Base-by-base conservation (phyloP, 2,888 invertebrate genomes). In the Eupithecia pulchellata region DNA sequence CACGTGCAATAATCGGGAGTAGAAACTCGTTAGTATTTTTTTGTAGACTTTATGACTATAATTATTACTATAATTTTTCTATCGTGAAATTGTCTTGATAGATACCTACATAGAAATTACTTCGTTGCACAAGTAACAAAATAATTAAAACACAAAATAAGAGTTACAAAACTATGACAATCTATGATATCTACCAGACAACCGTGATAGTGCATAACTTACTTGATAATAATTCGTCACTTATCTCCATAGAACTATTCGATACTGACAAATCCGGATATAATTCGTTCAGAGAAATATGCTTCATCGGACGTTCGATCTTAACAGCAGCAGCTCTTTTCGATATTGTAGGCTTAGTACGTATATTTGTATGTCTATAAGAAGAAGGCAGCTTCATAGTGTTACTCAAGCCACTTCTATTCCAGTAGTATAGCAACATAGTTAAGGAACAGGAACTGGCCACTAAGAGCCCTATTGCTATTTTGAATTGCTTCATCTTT, bases 401-500 rank as follows among this genome's bases (percentile, higher is more conserved):
- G 52, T 36, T 52, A 64, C 68, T n/a, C 11, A 75, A 66, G 20
- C 30, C 75, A n/a, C 79, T 73, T 47, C 79, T 82, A 61, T 85
- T 84, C 76, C 86, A 82, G 71, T 86, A 88, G 68, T 84, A 87
- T 13, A 86, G 72, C 17, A 86, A 66, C 11, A 87, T 72, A 30
- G 84, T 82, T n/a, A 84, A 71, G 42, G 87, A 82, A 72, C 82
- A 82, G 1, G 82, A 82, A 34, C 78, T 75, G 34, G 66, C 66
- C 25, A 76, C 79, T 61, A 85, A 68, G 58, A 83, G 42, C 47
- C 78, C 74, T 4, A 86, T 72, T 32, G 81, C 73, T 73, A 86
- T 74, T 78, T 85, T 88, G 32, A 86, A 72, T 66, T 86, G 88
- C 69, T 79, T 86, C 83, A 86, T 86, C 58, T 76, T 86, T 62